Base-by-base conservation (phyloP, 1,140 invertebrate species). In the Forficula auricularia region DNA sequence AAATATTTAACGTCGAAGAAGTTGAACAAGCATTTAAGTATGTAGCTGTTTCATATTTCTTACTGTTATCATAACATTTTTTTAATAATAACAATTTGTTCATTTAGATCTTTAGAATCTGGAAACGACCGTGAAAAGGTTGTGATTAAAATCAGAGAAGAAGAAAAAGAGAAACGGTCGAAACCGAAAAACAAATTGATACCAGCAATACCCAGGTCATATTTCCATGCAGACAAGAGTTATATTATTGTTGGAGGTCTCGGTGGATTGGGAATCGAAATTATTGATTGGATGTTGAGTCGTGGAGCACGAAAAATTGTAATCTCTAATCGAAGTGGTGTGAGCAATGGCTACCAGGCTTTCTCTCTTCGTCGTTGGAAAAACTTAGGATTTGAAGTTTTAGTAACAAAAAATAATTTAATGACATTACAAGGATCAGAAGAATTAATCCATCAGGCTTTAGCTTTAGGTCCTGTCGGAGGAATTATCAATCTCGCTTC, bases 81-180 rank as follows among this genome's bases (percentile, higher is more conserved):
- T n/a, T n/a, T n/a, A n/a, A n/a, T n/a, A n/a, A 49, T n/a, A n/a
- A n/a, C n/a, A n/a, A n/a, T n/a, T 38, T n/a, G 42, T 33, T 22
- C 34, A 42, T 45, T 20, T 40, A 68, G 77, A 48, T 97, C 74
- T 57, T 96, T 98, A 87, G 90, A 89, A n/a, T 78, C 84, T 1
- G 91, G 91, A 32, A 92, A 90, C 65, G 91, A 97, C 60, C 92
- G 95, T 46, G 92, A 92, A 51, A 97, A 97, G 70, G 90, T 98
- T 10, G 54, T 96, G 8, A 57, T 96, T 35, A 82, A 92, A 61
- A 81, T 97, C 34, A 69, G 79, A 15, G 72, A 81, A n/a, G 83
- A 89, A 57, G 80, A 87, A 56, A 45, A 60, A 0, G 54, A 70
- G 19, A 67, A 63, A 43, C 53, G 61, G 0, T 48, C 67, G 2